Evolutionary conservation across 2,888 invertebrate genomes (phyloP), one percentile per base, ranked within the genome.

Genomic region (Tortrix viridana): DNA sequence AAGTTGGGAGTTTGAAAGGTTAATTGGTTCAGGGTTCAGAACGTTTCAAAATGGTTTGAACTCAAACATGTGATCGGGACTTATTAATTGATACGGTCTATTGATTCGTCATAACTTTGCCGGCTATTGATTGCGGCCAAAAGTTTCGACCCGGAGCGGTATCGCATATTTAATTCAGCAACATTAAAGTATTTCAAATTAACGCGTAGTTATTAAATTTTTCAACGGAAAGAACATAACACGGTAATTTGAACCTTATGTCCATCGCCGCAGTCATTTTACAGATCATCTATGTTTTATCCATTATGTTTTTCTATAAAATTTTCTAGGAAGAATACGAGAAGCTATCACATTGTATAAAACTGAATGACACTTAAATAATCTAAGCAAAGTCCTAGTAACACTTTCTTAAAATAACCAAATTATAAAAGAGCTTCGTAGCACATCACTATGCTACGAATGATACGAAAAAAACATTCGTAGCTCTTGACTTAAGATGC

Each of bases 81-180:
- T 55, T 37, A 49, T 54, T 55, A 55, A 20, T 55, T 12, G 19
- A 9, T 18, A 53, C 22, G 22, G 20, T 19, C 7, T 46, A 56
- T 61, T 56, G 56, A 61, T 61, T 56, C n/a, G 12, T 18, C 19
- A 23, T 43, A 56, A 56, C 61, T 50, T 50, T 43, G 20, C 20
- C 23, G 54, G n/a, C 9, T 61, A 61, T 61, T 46, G 56, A 61
- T 61, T 56, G 6, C 37, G 50, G 56, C 26, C 26, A 44, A 41
- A 56, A 61, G 18, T 44, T 49, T 50, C 23, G 37, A 6, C 19
- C 2, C 38, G 22, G 22, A 50, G 44, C 44, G 44, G 50, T 46
- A 44, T 61, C 23, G 37, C 23, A 56, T 61, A 41, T 61, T 49
- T 61, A 56, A 61, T 61, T 61, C 55, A 61, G 32, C 7, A 5